phyloP scores from a whole-genome alignment of 1,140 invertebrate genomes.

The Drosophila orena region DNA sequence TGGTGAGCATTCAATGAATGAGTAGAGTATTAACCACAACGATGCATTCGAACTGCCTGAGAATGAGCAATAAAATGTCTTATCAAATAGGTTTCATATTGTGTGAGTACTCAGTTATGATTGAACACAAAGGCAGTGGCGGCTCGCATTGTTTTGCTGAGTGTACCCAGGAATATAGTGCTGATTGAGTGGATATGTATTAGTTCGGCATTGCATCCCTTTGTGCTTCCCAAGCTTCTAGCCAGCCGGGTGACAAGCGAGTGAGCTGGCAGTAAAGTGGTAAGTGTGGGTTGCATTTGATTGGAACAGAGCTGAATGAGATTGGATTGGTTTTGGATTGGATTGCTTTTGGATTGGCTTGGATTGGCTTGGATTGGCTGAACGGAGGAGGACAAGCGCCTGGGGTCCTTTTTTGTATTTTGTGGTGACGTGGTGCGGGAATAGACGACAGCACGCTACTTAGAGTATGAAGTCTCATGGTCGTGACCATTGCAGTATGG shows the following conservation, averaged over 20 bases:
- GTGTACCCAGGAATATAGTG: constrained; percentile 2
- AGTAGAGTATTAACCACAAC: not conserved
- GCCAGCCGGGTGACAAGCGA: constrained; percentile 19
- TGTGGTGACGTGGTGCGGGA: not conserved
- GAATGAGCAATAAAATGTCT: not conserved
- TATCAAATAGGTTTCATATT: not conserved
- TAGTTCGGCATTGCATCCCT: not conserved
- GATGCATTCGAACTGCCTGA: not conserved
- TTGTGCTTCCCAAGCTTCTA: constrained; percentile 16
- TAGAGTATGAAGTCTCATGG: not conserved
- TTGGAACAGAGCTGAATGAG: too few relatives aligned
- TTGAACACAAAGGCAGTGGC: not conserved
- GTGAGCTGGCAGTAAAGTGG: constrained; percentile 9
- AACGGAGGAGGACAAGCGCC: constrained; percentile 1
- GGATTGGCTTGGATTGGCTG: not conserved
- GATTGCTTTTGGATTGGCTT: too few relatives aligned
- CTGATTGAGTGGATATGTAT: constrained; percentile 11
- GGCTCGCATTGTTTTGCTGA: not conserved
- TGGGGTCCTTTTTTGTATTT: not conserved
- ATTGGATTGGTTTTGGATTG: not conserved
- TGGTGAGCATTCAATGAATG: not conserved
- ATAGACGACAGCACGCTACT: not conserved
- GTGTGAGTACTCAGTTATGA: not conserved
- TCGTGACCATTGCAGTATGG: not conserved
- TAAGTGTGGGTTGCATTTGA: not conserved